These are phyloP conservation scores for Gymnopithys bicolor DNA, from an alignment of 2,797 vertebrate genomes.

Conservation along the genomic window DNA sequence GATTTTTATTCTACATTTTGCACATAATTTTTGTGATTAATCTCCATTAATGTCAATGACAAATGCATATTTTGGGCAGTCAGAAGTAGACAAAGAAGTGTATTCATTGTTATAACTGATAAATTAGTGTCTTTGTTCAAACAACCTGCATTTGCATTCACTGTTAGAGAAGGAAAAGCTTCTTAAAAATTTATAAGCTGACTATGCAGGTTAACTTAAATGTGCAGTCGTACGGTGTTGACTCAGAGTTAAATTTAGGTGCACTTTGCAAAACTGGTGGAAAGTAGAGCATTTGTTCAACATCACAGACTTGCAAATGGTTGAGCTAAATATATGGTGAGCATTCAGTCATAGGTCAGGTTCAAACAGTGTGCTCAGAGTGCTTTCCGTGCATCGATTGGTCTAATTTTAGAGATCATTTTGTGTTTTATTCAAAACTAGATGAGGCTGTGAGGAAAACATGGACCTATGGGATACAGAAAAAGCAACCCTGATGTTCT, in stretches of 20 bases:
- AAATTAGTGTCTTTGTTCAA: constrained; percentile 66
- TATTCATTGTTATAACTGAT: constrained; percentile 50
- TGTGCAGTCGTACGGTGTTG: constrained; percentile 41
- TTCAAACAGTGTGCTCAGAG: not conserved
- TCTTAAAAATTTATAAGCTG: constrained; percentile 71
- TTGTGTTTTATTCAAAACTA: constrained; percentile 42
- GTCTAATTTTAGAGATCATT: constrained; percentile 26
- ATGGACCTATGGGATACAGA: not conserved
- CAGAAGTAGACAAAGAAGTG: not conserved
- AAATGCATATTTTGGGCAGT: not conserved
- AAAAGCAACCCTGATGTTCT: not conserved
- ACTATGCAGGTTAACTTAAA: constrained; percentile 68
- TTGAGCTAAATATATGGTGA: constrained; percentile 63
- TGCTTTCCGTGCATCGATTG: not conserved
- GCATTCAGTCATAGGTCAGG: constrained; percentile 23
- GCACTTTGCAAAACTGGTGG: constrained; percentile 54
- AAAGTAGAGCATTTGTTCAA: constrained; percentile 54
- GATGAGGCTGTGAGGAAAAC: not conserved
- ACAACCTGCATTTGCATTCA: constrained; percentile 49
- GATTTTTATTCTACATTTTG: constrained; percentile 35
- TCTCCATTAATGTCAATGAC: not conserved
- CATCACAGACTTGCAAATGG: constrained; percentile 53
- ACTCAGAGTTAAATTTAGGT: constrained; percentile 70
- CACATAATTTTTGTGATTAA: not conserved
- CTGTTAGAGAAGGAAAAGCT: constrained; percentile 26